Base-by-base conservation (phyloP, 2,113 vertebrate genomes). In the Lophotis ruficrista region DNA sequence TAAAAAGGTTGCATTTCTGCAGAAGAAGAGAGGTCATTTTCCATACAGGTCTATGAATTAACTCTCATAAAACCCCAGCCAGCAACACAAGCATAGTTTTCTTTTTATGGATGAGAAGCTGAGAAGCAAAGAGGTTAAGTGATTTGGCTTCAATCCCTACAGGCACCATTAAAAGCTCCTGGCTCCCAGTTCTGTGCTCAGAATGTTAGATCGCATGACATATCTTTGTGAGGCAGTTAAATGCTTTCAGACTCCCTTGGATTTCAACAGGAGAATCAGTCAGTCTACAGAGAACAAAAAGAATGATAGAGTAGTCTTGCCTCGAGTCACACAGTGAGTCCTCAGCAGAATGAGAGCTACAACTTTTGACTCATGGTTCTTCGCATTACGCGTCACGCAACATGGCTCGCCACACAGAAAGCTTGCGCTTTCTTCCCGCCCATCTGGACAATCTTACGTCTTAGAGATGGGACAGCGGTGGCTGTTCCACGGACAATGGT, bases 91-190 rank as follows among this genome's bases (percentile, higher is more conserved):
- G 94, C 95, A 95, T 96, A 96, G 96, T 97, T 96, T 96, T 93
- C 92, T 96, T 96, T 96, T 97, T 97, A 96, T 96, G 95, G 96
- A 94, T 96, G 89, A 96, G 95, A 95, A 96, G 96, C 94, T 35
- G 66, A 95, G 96, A 97, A 95, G 95, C 95, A 97, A 97, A 97
- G 93, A 97, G 96, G 95, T 97, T 96, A 96, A 97, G 94, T 94
- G 96, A 96, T 95, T 97, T 96, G 96, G 91, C 96, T 96, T 35
- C 94, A 93, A 53, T 95, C 95, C 95, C 94, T 96, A 87, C 58
- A 94, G 93, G 94, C 94, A 95, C 95, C 93, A 96, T 97, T 95
- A 96, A 96, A 96, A 97, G 96, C 95, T 96, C 90, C 94, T 94
- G 96, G 96, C 92, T 96, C 93, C 93, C 94, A 91, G 92, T 96